These are phyloP conservation scores for Poecilia wingei DNA, from an alignment of 2,797 vertebrate genomes.

Conservation along the genomic window DNA sequence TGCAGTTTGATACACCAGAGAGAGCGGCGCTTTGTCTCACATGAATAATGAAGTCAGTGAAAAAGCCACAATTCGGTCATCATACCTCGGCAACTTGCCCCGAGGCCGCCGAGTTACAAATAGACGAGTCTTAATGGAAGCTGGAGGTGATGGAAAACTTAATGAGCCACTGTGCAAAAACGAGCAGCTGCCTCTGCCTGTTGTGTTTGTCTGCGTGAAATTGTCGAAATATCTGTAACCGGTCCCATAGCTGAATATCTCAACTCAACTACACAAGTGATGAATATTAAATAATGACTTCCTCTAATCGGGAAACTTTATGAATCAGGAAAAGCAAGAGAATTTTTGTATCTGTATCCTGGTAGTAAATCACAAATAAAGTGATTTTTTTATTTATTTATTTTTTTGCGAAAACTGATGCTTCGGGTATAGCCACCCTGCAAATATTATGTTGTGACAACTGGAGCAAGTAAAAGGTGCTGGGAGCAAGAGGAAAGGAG, in stretches of 20 bases:
- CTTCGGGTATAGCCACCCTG: neutral
- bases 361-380: too few species aligned
- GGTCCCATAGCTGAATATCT: neutral
- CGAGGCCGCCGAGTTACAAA: constrained; percentile 39
- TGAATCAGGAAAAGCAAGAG: too few species aligned
- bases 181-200: constrained; percentile 15
- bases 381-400: neutral
- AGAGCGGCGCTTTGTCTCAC: constrained; percentile 38
- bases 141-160: constrained; percentile 54
- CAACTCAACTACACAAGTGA: neutral
- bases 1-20: constrained; percentile 62
- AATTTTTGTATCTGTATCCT: too few species aligned
- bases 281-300: neutral
- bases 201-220: neutral
- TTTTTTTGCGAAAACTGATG: neutral
- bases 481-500: constrained; percentile 8
- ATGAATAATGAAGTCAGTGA: constrained; percentile 61
- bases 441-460: constrained; percentile 5
- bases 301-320: too few species aligned
- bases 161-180: constrained; percentile 49
- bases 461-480: constrained; percentile 8
- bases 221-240: neutral
- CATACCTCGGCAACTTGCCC: constrained; percentile 43
- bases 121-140: constrained; percentile 56
- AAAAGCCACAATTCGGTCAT: constrained; percentile 44